These are phyloP conservation scores for Caenorhabditis macrosperma DNA, from an alignment of 2,888 invertebrate species.

Conservation along the genomic window DNA sequence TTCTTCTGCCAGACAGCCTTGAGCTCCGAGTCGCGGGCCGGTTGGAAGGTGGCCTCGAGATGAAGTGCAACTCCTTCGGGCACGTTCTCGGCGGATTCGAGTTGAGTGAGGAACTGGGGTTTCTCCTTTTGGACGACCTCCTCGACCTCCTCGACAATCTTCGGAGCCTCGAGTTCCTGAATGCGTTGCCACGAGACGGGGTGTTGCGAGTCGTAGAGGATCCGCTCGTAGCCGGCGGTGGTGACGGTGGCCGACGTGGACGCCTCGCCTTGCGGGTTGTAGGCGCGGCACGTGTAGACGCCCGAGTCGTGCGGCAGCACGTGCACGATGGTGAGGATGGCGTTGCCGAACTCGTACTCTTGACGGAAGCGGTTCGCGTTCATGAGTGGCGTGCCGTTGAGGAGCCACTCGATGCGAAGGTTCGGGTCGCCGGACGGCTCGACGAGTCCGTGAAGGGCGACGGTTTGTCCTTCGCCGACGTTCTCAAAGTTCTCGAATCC, in stretches of 20 bases:
- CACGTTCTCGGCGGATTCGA: conserved; percentile 90
- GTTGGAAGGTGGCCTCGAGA: conserved; percentile 96
- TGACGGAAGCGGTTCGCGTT: conserved; percentile 85
- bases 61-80: conserved; percentile 93
- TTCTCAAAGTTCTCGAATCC: conserved; percentile 90
- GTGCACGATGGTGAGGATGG: conserved; percentile 90
- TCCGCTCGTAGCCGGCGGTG: conserved; percentile 75
- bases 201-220: conserved; percentile 87
- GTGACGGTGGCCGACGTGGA: conserved; percentile 95
- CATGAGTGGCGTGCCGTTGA: conserved; percentile 90
- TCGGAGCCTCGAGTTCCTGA: conserved; percentile 81
- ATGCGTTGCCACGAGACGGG: conserved; percentile 96
- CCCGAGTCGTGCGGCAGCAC: conserved; percentile 91
- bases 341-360: conserved; percentile 95
- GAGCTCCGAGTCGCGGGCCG: conserved; percentile 93
- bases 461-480: conserved; percentile 86
- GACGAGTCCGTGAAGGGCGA: conserved; percentile 94
- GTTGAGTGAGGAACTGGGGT: conserved; percentile 86
- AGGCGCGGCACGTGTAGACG: conserved; percentile 94
- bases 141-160: conserved; percentile 90
- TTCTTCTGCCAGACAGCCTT: conserved; percentile 72
- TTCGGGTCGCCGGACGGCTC: conserved; percentile 83
- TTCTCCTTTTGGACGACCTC: conserved; percentile 77
- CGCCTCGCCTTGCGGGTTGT: conserved; percentile 93
- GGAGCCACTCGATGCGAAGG: conserved; percentile 81